Base-by-base conservation (phyloP, 2,113 vertebrate genomes). In the Gopherus evgoodei region DNA sequence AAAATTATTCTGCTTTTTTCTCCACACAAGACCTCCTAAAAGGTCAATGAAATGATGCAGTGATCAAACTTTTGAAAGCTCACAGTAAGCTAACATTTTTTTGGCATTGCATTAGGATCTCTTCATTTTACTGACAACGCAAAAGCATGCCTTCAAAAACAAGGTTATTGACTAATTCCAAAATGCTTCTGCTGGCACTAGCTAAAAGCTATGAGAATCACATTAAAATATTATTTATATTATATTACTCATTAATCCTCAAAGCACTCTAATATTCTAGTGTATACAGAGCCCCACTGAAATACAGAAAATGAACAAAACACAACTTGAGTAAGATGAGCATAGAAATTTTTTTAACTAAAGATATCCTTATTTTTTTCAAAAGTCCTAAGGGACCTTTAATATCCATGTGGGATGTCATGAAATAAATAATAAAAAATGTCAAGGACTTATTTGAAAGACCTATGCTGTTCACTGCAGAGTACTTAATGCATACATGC, bases 401-500 rank as follows among this genome's bases (percentile, higher is more conserved):
- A 72, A 72, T n/a, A 38, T 22, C 35, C 10, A 38, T 38, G n/a
- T 19, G 22, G 17, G 16, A 21, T 38, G 3, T 72, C 9, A 38
- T 38, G n/a, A 69, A 62, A 62, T 31, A 62, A 54, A 54, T 54
- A 54, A 69, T 69, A 72, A 72, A 38, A 65, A 31, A 65, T 35
- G 35, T 69, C 62, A 17, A 69, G n/a, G 65, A 38, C 17, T 65
- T 38, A 38, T 72, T 8, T 38, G n/a, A 94, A 93, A 94, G 44
- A n/a, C 35, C 38, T 62, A 86, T 16, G n/a, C 11, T 90, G 65
- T 27, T 96, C 65, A 81, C 16, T 85, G n/a, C 50, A 79, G 9
- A 21, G 81, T 49, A 93, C 93, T 96, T 38, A 72, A 72, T 56
- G 95, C 11, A 94, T 69, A 69, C 83, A 89, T n/a, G 90, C 76